A percentile compares a stretch with the other conserved stretches of the same genome.
Evolutionary conservation across 2,113 vertebrate species (phyloP).

Genomic region (Alethe castanea): DNA sequence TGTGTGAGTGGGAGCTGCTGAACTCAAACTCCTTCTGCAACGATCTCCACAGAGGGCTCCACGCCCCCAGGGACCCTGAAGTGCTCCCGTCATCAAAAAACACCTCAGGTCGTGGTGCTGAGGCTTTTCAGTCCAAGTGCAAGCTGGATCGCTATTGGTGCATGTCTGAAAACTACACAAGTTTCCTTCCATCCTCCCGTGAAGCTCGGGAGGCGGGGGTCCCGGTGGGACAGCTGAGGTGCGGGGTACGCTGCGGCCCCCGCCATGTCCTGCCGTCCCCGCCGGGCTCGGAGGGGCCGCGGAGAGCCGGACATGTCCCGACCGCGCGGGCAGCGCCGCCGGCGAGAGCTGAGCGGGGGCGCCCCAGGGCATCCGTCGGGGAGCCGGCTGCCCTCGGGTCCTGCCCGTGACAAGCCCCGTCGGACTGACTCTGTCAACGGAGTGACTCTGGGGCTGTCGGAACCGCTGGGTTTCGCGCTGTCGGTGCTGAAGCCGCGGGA

Average conservation of each 20-base stretch:
- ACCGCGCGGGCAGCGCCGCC: neutral
- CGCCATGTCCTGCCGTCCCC: neutral
- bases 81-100: neutral
- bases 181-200: neutral
- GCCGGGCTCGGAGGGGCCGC: neutral
- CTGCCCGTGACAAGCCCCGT: neutral
- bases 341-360: neutral
- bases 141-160: rapidly evolving
- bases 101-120: neutral
- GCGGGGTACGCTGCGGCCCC: rapidly evolving
- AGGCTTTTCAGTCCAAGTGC: neutral
- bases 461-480: rapidly evolving
- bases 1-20: neutral
- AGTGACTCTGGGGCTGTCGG: rapidly evolving
- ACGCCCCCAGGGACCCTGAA: neutral
- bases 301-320: neutral
- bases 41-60: neutral
- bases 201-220: neutral
- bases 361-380: neutral
- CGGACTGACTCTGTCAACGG: rapidly evolving
- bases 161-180: rapidly evolving
- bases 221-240: rapidly evolving
- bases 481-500: rapidly evolving
- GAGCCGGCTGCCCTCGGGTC: neutral
- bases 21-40: rapidly evolving